A percentile compares a stretch with the other conserved stretches of the same genome.
Conservation (phyloP, 2,113 vertebrate species). For the Dinomys branickii region DNA sequence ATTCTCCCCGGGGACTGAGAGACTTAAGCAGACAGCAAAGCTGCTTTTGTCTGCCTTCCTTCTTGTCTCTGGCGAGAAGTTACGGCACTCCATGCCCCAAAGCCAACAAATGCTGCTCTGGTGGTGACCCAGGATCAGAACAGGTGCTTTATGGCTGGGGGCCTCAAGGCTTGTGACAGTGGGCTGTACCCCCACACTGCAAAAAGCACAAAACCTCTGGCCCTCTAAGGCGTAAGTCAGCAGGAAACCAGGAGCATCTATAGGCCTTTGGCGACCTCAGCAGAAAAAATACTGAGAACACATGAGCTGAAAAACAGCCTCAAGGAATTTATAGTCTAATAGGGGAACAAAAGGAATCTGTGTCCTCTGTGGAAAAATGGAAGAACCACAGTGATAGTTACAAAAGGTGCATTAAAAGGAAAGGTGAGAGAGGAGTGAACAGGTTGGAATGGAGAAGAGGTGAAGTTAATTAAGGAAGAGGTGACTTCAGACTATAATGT, state of each 20-base stretch:
- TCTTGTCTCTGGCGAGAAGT: not conserved
- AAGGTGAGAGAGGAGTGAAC: not conserved
- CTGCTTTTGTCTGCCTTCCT: conserved; percentile 37
- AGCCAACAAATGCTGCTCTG: not conserved
- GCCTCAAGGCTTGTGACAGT: not conserved
- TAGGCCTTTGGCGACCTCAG: not conserved
- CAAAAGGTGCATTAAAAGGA: not conserved
- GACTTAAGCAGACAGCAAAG: conserved; percentile 33
- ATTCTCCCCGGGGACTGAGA: conserved; percentile 39
- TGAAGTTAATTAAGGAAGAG: not conserved
- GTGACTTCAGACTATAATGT: not conserved
- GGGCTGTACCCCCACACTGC: not conserved
- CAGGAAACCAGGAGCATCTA: not conserved
- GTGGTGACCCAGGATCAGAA: not conserved
- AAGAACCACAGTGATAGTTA: not conserved
- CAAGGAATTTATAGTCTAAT: not conserved
- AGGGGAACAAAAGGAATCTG: not conserved
- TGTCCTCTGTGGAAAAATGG: conserved; percentile 22
- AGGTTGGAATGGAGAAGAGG: not conserved
- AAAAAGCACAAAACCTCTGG: not conserved
- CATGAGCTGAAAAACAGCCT: conserved; percentile 11
- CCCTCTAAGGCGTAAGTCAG: not conserved
- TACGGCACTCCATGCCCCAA: not conserved
- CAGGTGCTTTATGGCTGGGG: not conserved
- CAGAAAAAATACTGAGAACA: not conserved